Conservation (phyloP, 92 coral and sea anemone species). For the Virgularia gustaviana region DNA sequence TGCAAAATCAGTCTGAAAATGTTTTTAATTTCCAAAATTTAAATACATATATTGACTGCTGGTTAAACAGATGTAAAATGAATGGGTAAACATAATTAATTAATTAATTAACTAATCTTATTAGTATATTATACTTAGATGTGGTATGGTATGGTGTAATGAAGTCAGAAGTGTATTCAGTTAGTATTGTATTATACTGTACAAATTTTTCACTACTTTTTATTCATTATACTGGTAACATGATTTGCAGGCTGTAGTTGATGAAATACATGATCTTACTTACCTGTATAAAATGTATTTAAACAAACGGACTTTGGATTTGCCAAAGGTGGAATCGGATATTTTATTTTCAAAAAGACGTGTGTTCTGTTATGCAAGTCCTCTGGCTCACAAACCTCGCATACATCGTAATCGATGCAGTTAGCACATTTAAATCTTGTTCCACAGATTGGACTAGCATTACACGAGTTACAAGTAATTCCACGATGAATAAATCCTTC, state of each 20-base stretch:
- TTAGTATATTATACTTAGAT: too few relatives aligned
- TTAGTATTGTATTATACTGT: too few relatives aligned
- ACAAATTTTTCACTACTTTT: too few relatives aligned
- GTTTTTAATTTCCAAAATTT: too few relatives aligned
- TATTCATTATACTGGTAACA: too few relatives aligned
- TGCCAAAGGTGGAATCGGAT: conserved; percentile 91
- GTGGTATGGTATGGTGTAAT: too few relatives aligned
- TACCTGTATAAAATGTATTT: conserved; percentile 86
- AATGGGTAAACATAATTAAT: too few relatives aligned
- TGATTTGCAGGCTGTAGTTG: background rate
- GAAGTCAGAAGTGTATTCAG: too few relatives aligned
- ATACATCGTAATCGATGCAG: conserved; percentile 91
- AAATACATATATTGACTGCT: too few relatives aligned
- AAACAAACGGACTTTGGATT: conserved; percentile 89
- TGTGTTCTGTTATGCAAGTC: conserved; percentile 91
- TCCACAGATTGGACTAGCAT: conserved; percentile 88
- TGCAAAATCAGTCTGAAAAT: too few relatives aligned
- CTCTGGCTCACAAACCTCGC: conserved; percentile 88
- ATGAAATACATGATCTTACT: background rate
- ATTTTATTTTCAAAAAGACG: conserved; percentile 74
- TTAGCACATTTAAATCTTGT: conserved; percentile 86
- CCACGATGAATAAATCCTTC: conserved; percentile 96
- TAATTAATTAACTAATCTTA: too few relatives aligned
- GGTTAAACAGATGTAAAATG: too few relatives aligned
- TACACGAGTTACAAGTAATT: conserved; percentile 89